These are phyloP conservation scores for Lagopus muta DNA, from an alignment of 2,113 vertebrate genomes.

Conservation along the genomic window DNA sequence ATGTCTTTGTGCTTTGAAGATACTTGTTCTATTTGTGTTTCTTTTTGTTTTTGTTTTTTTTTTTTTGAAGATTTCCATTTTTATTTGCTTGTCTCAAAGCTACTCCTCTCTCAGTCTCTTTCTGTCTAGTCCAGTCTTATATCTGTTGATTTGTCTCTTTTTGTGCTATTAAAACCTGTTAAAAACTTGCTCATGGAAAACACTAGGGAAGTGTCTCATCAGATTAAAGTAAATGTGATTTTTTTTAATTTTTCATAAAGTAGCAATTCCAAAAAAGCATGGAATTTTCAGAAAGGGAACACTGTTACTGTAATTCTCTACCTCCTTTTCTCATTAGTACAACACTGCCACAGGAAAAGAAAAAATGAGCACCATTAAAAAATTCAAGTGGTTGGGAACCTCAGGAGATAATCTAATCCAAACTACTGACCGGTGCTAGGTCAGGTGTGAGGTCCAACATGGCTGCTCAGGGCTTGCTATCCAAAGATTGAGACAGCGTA, in stretches of 20 bases:
- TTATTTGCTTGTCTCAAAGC: too few relatives aligned
- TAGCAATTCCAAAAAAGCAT: background rate
- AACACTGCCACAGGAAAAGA: background rate
- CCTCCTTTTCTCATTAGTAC: background rate
- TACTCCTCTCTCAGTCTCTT: background rate
- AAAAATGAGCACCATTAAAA: background rate
- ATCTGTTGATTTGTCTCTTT: background rate
- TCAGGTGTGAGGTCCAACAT: background rate
- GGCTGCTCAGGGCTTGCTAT: background rate
- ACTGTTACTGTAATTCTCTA: background rate
- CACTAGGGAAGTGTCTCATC: background rate
- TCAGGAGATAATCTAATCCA: background rate
- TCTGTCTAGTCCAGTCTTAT: background rate
- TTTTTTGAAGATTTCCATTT: background rate
- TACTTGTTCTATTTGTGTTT: background rate
- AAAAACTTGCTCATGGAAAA: background rate
- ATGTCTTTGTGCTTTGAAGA: background rate
- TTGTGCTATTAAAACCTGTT: background rate
- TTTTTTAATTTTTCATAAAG: background rate
- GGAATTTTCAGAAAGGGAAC: background rate
- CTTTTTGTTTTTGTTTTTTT: background rate
- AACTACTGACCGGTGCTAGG: background rate
- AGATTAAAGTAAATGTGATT: background rate
- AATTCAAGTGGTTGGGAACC: background rate
- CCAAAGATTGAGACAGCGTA: background rate